Percentiles rank a stretch among this genome's conserved stretches.
These are phyloP conservation scores for Liopterus haemorrhoidalis DNA, from an alignment of 2,888 invertebrate genomes.

Conservation along the genomic window DNA sequence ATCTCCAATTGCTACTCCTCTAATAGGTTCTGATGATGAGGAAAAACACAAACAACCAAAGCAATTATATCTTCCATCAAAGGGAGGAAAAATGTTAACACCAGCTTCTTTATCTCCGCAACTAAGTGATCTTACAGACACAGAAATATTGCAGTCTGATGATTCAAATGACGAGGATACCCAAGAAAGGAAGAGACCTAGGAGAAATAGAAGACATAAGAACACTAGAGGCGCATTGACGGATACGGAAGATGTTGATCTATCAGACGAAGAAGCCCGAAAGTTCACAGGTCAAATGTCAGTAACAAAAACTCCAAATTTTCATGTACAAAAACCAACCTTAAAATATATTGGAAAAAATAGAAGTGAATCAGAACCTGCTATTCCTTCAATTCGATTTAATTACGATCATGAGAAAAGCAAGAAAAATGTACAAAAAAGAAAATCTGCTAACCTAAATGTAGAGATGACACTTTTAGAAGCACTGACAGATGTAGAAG, in stretches of 20 bases:
- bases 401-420: conserved; percentile 1
- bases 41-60: conserved; percentile 1
- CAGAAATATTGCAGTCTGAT: conserved; percentile 42
- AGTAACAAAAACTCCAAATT: conserved; percentile 4
- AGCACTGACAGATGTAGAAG: conserved; percentile 45
- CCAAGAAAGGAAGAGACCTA: conserved; percentile 27
- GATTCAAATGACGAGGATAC: conserved; percentile 39
- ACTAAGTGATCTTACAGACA: conserved; percentile 38
- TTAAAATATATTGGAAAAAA: neutral
- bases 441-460: conserved; percentile 30
- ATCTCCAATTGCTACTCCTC: conserved; percentile 25
- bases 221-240: conserved; percentile 33
- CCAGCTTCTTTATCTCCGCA: conserved; percentile 21
- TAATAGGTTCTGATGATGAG: conserved; percentile 7
- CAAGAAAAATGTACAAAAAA: conserved; percentile 24
- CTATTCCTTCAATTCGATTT: conserved; percentile 3
- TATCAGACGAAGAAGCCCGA: conserved; percentile 33
- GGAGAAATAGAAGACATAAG: conserved; percentile 29
- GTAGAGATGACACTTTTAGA: conserved; percentile 34
- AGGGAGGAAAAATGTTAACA: conserved; percentile 14
- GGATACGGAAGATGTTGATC: conserved; percentile 39
- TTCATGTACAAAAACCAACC: neutral
- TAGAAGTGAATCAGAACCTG: neutral
- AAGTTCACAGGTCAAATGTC: conserved; percentile 1
- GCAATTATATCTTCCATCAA: conserved; percentile 11